Evolutionary conservation across 2,888 invertebrate genomes (phyloP).

Genomic region (Acanthosepion esculentum): DNA sequence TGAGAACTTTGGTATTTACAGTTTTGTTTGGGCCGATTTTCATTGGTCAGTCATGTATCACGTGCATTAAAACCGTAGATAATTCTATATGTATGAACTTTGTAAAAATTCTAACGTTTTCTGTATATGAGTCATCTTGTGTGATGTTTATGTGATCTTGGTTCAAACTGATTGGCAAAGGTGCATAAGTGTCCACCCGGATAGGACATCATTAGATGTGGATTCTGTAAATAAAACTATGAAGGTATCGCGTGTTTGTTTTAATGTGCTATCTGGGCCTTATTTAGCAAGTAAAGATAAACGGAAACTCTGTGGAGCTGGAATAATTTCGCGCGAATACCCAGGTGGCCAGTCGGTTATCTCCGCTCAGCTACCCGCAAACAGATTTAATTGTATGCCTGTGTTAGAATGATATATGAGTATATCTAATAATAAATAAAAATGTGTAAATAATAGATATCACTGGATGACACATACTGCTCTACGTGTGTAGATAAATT

Average conservation of each 20-base stretch:
- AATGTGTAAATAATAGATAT: no score
- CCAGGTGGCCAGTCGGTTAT: not conserved
- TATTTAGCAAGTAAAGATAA: not conserved
- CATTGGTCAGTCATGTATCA: no score
- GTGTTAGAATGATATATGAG: no score
- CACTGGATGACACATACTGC: not conserved
- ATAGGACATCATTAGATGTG: not conserved
- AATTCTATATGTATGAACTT: no score
- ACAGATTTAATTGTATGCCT: not conserved
- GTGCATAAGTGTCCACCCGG: not conserved
- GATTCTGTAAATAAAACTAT: not conserved
- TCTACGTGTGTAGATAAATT: not conserved
- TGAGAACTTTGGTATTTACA: no score
- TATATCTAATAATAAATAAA: no score
- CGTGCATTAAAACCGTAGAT: no score
- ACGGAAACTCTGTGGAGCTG: not conserved
- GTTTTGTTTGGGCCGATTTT: no score
- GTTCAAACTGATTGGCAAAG: not conserved
- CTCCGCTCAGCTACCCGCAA: not conserved
- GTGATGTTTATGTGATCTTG: not conserved
- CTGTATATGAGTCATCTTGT: not conserved
- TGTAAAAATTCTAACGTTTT: no score
- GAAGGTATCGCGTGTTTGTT: not conserved
- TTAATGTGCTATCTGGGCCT: not conserved
- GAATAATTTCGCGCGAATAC: not conserved